Conservation (phyloP, 1,140 invertebrate genomes). For the Penaeus japonicus region DNA sequence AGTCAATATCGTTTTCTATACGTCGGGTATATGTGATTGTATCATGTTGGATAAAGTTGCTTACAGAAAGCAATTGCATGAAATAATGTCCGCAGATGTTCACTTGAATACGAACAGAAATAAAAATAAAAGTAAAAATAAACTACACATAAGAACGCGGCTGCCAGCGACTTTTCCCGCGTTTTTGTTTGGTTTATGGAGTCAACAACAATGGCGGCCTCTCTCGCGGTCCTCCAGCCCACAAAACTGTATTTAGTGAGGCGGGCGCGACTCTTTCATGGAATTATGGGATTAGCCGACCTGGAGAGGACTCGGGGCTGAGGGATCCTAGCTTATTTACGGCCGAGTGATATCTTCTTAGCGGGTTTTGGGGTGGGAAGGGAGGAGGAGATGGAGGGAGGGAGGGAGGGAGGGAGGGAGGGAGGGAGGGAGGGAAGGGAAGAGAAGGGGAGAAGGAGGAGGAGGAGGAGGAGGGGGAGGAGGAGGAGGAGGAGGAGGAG, state of each 20-base stretch:
- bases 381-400: not conserved
- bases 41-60: too few relatives aligned
- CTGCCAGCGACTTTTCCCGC: not conserved
- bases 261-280: conserved; percentile 6
- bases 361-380: not conserved
- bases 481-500: too few relatives aligned
- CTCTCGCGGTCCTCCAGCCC: conserved; percentile 2
- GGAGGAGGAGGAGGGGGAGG: not conserved
- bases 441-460: not conserved
- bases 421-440: not conserved
- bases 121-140: too few relatives aligned
- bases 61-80: too few relatives aligned
- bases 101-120: too few relatives aligned
- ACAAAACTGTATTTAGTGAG: conserved; percentile 47
- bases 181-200: conserved; percentile 33
- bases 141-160: too few relatives aligned
- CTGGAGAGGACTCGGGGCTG: not conserved
- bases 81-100: too few relatives aligned
- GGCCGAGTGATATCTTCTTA: conserved; percentile 7
- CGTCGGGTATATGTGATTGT: too few relatives aligned
- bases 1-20: too few relatives aligned
- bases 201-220: not conserved
- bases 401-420: not conserved
- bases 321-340: not conserved
- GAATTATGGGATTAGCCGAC: conserved; percentile 36